Evolutionary conservation across 2,113 vertebrate genomes (phyloP), one percentile per base, ranked within the genome.

Genomic region (Grammatotria lemairii): DNA sequence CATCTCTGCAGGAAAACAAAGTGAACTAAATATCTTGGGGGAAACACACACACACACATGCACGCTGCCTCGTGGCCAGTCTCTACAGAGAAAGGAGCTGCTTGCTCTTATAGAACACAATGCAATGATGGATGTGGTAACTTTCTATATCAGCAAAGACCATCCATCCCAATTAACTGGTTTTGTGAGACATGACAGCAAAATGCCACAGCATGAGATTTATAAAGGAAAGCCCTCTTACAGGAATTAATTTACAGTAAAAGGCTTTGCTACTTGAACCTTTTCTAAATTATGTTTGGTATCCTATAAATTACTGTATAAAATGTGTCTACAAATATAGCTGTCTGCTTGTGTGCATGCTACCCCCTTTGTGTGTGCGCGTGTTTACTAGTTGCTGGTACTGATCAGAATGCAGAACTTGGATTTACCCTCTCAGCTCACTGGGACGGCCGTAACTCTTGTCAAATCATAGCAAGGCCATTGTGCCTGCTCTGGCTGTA

Each of bases 51-150:
- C 17, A 40, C 2, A 14, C 2, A 9, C 23, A 57, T 23, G 11
- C n/a, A 54, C 51, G 9, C 5, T 57, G 63, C 65, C 54, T 65
- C 49, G 42, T 54, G 45, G 35, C 21, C 51, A 17, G 83, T 87
- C 90, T 92, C 86, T n/a, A 57, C 58, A 84, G 90, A 88, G 83
- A 83, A 80, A 35, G 55, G 40, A 87, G 19, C 47, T 75, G 91
- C 88, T 87, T 11, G 16, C 86, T 82, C 53, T 42, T 81, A 85
- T 5, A 58, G 87, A 88, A 87, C 85, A 23, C 81, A 63, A 82
- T 16, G 60, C 10, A 65, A 91, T 92, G 93, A 94, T 94, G 90
- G 90, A 94, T 94, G 93, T 83, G 80, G 49, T 87, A 85, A 87
- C 93, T 89, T 65, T 78, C 42, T 57, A 17, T 53, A 87, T 85